phyloP scores from a whole-genome alignment of 2,113 vertebrate genomes.

The Cephalopholis sonnerati region DNA sequence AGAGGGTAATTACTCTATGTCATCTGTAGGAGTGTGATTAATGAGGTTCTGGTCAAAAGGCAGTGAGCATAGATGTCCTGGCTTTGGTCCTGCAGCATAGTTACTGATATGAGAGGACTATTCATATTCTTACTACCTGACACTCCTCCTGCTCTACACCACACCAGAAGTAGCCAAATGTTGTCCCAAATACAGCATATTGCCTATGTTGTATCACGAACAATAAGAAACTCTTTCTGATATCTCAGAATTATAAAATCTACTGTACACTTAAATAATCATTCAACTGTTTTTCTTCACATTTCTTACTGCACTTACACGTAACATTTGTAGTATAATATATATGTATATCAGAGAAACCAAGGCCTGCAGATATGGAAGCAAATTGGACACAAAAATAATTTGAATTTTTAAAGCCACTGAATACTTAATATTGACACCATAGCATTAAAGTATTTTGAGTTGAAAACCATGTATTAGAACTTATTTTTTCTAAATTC shows the following conservation, averaged over 20 bases:
- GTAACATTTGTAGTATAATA: not conserved
- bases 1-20: constrained; percentile 82
- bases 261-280: too few relatives aligned
- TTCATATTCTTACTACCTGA: constrained; percentile 54
- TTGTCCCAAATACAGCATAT: not conserved
- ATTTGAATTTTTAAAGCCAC: too few relatives aligned
- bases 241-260: not conserved
- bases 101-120: constrained; percentile 66
- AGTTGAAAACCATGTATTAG: too few relatives aligned
- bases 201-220: not conserved
- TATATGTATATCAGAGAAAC: not conserved
- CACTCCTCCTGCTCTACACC: constrained; percentile 21
- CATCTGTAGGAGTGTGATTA: constrained; percentile 83
- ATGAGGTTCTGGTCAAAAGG: constrained; percentile 80
- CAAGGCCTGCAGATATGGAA: not conserved
- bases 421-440: too few relatives aligned
- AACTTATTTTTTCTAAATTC: too few relatives aligned
- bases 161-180: not conserved
- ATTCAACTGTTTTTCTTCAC: not conserved
- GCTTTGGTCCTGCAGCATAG: constrained; percentile 66
- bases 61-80: constrained; percentile 75
- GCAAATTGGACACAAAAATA: too few relatives aligned
- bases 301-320: not conserved
- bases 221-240: not conserved
- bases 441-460: too few relatives aligned